Conservation (phyloP, 2,888 invertebrate species). For the Leucozona laternaria region DNA sequence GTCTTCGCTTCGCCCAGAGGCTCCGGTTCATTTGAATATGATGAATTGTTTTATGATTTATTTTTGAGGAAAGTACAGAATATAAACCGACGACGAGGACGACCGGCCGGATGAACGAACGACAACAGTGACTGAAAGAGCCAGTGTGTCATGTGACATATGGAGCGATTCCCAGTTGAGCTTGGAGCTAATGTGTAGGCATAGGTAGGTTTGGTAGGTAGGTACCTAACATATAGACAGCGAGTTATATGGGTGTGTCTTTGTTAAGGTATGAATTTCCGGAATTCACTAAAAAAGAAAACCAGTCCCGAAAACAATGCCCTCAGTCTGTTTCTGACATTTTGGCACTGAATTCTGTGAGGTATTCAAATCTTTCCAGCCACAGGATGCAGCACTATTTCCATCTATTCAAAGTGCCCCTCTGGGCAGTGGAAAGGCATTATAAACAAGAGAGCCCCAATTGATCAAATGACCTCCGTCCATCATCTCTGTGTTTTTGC, state of each 20-base stretch:
- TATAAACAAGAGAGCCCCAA: conserved; percentile 18
- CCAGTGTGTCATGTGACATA: conserved; percentile 71
- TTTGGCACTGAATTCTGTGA: conserved; percentile 49
- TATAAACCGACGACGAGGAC: background rate
- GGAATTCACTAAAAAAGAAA: conserved; percentile 27
- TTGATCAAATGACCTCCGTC: conserved; percentile 58
- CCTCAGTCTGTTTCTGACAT: conserved; percentile 56
- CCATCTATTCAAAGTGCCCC: conserved; percentile 15
- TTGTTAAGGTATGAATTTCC: background rate
- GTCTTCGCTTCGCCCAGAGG: conserved; percentile 31
- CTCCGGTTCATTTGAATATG: conserved; percentile 72
- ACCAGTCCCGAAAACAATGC: conserved; percentile 60
- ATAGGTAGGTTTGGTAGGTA: background rate
- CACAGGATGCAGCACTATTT: conserved; percentile 9
- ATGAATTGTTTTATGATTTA: conserved; percentile 75
- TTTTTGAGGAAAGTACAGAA: conserved; percentile 41
- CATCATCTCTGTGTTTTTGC: background rate
- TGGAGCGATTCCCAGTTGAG: conserved; percentile 63
- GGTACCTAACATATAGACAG: background rate
- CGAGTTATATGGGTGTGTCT: background rate
- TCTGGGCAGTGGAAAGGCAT: conserved; percentile 8
- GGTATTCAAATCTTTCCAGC: conserved; percentile 52
- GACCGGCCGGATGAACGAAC: conserved; percentile 32
- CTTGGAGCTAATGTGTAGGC: conserved; percentile 31
- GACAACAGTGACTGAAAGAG: conserved; percentile 52